Percentiles rank a stretch among this genome's conserved stretches.
Evolutionary conservation across 2,113 vertebrate species (phyloP).

Genomic region (Stegostoma tigrinum): DNA sequence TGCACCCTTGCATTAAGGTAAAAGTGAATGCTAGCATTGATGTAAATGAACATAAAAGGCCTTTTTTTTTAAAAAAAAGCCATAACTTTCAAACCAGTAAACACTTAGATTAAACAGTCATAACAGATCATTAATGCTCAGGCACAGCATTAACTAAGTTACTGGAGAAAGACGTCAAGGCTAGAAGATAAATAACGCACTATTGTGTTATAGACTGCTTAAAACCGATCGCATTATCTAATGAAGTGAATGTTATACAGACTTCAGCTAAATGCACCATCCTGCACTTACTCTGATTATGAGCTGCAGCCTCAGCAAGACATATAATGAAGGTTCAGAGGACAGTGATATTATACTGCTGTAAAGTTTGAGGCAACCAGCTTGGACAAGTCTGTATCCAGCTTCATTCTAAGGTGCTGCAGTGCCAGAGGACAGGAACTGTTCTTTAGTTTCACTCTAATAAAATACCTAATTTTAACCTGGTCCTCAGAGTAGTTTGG

Average conservation of each 20-base stretch:
- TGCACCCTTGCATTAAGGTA: background rate
- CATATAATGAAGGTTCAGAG: background rate
- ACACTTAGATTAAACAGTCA: constrained; percentile 7
- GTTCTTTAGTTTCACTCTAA: background rate
- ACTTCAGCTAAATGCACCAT: constrained; percentile 13
- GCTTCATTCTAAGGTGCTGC: background rate
- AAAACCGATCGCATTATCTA: background rate
- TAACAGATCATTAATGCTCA: constrained; percentile 20
- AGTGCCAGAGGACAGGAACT: background rate
- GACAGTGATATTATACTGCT: background rate
- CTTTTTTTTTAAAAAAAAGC: background rate
- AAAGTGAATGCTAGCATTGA: background rate
- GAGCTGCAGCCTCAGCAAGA: background rate
- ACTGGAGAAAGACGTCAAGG: background rate
- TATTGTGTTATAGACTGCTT: background rate
- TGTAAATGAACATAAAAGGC: background rate
- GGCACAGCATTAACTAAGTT: background rate
- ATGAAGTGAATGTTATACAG: background rate
- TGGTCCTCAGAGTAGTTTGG: background rate
- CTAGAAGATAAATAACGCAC: background rate
- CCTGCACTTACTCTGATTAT: background rate
- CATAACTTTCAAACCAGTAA: background rate
- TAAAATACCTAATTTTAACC: background rate
- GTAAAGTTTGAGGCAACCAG: background rate
- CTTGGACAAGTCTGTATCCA: background rate